Base-by-base conservation (phyloP, 2,888 invertebrate genomes). In the Alloscopus bannaensis region DNA sequence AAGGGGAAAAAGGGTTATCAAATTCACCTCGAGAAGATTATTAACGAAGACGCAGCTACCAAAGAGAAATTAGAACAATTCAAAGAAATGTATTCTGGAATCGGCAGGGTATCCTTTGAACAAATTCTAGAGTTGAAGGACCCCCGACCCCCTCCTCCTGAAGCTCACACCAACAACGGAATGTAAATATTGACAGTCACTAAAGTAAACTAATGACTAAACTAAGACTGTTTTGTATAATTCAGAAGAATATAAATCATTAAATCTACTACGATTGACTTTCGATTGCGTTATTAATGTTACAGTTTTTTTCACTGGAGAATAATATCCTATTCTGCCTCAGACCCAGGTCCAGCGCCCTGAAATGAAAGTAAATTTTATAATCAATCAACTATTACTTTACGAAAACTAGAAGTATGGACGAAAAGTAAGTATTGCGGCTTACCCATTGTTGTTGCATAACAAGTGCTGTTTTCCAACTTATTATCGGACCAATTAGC, bases 381-480 rank as follows among this genome's bases (percentile, higher is more conserved):
- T n/a, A n/a, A n/a, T n/a, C n/a, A n/a, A n/a, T n/a, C n/a, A n/a
- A n/a, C n/a, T n/a, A 36, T 13, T 6, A 42, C 24, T 65, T 65
- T 24, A 29, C 18, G 11, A 52, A n/a, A 52, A 40, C 28, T 40
- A 31, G 40, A 28, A 11, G n/a, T 11, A 55, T 28, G 13, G 45
- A 45, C 18, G n/a, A 3, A n/a, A 52, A 28, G 31, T n/a, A 4
- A 29, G 36, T 18, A 52, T 28, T 6, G 11, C 86, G 1, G 4
- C 89, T 90, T 90, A 93, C 94, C 95, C 95, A 96, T 89, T 93
- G 92, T 80, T 90, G 90, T n/a, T 94, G 92, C 89, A 96, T 94
- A 88, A 95, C 91, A 82, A 94, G 90, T 72, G 96, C 90, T 0
- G 93, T 93, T 50, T 91, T 90, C 85, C 91, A 91, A 85, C 90